These are phyloP conservation scores for Gobio occitaniae DNA, from an alignment of 2,797 vertebrate species.

Conservation along the genomic window DNA sequence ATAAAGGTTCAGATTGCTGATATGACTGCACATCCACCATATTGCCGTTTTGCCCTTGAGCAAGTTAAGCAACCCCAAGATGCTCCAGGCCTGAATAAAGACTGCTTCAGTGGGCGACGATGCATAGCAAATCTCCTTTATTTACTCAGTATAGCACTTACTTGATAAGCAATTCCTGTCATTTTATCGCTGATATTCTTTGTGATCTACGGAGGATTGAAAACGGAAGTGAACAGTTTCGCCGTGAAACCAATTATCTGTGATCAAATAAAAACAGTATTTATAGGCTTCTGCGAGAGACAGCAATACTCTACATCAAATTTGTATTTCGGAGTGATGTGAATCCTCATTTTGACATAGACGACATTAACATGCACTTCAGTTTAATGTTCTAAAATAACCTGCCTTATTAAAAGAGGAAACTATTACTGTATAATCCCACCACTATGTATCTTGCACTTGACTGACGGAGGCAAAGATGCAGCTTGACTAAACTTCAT, in stretches of 20 bases:
- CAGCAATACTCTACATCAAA: background rate
- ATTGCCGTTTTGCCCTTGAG: conserved; percentile 12
- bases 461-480: conserved; percentile 24
- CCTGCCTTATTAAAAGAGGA: conserved; percentile 20
- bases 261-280: conserved; percentile 26
- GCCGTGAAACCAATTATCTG: conserved; percentile 6
- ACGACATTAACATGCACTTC: conserved; percentile 15
- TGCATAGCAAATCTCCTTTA: conserved; percentile 9
- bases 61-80: conserved; percentile 16
- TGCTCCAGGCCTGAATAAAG: conserved; percentile 10
- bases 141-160: background rate
- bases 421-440: background rate
- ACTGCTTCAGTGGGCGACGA: background rate
- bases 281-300: conserved; percentile 6
- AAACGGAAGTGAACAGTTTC: conserved; percentile 11
- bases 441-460: background rate
- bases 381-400: conserved; percentile 17
- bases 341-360: background rate
- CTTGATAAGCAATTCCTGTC: background rate
- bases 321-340: background rate
- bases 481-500: conserved; percentile 13
- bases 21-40: background rate
- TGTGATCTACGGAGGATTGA: background rate
- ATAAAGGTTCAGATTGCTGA: background rate
- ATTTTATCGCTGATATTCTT: background rate